Base-by-base conservation (phyloP, 2,113 vertebrate genomes). In the Oreochromis spilurus region DNA sequence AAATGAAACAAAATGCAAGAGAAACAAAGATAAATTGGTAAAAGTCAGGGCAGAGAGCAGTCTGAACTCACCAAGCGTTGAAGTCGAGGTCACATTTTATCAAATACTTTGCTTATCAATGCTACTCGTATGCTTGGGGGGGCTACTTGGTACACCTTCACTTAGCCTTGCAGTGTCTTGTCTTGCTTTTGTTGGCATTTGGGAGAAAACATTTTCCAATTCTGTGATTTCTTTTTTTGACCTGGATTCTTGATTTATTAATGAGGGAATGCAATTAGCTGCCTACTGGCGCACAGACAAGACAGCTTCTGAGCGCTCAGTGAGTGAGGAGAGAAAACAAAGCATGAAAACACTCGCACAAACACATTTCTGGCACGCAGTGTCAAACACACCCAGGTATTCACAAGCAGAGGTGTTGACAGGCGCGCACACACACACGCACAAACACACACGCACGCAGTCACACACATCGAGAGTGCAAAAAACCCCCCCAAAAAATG, bases 201-300 rank as follows among this genome's bases (percentile, higher is more conserved):
- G 78, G 43, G 36, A 88, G 83, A 58, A 72, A 91, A 82, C 79
- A 72, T 80, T 65, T 75, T 87, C 77, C 80, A 91, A 78, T 88
- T 93, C 79, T 91, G 81, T 82, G 84, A 90, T 89, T 89, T 91
- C 84, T 88, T 87, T 93, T 90, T 90, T 89, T 88, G 19, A 93
- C 85, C 72, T 91, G 60, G 85, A 70, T 75, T 86, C 50, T 81
- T 94, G 78, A 93, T 91, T 93, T 95, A 94, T 93, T 93, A 94
- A 94, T 92, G 85, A 91, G 83, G 79, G 81, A 91, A 90, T 67
- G 72, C 89, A 95, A 94, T 95, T 93, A 94, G 88, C 88, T 83
- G 80, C 88, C 89, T 21, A 5, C 83, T 90, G 91, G 87, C 86
- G 60, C 50, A 48, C 81, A 50, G 65, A 87, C 92, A 82, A 89